Conservation (phyloP, 35 echinoderm and acorn worm genomes). For the Chiridota heheva region DNA sequence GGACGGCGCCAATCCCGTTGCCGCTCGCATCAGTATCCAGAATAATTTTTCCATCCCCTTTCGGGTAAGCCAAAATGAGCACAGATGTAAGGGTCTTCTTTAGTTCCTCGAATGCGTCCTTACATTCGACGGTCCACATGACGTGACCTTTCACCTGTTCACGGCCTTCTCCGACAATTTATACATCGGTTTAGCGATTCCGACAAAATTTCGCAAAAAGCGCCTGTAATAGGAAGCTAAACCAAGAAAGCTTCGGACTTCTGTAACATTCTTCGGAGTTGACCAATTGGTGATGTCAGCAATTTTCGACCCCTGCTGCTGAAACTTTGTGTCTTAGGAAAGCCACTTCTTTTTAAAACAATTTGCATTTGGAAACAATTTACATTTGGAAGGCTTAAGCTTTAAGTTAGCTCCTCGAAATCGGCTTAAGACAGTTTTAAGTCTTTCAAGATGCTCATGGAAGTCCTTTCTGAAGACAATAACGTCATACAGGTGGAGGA, state of each 20-base stretch:
- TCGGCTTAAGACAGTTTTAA: constrained; percentile 4
- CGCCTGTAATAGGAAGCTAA: constrained; percentile 25
- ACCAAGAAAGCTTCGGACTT: constrained; percentile 38
- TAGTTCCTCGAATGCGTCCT: constrained; percentile 4
- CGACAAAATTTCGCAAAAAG: constrained; percentile 14
- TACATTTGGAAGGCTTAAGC: constrained; percentile 20
- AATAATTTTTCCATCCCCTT: constrained; percentile 33
- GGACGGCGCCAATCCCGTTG: constrained; percentile 29
- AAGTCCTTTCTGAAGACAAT: constrained; percentile 26
- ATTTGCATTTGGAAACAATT: neutral
- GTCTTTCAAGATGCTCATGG: neutral
- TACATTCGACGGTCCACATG: too few relatives aligned
- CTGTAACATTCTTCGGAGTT: neutral
- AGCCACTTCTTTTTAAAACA: neutral
- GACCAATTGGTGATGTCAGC: constrained; percentile 7
- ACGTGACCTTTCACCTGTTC: too few relatives aligned
- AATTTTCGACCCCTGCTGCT: constrained; percentile 14
- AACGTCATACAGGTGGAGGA: constrained; percentile 35
- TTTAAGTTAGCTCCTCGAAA: neutral
- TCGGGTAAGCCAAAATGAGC: constrained; percentile 48
- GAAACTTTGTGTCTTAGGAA: constrained; percentile 18
- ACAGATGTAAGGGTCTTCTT: neutral
- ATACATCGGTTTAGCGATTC: constrained; percentile 29
- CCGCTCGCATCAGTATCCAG: constrained; percentile 60
- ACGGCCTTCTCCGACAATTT: neutral